phyloP scores from a whole-genome alignment of 2,888 invertebrate genomes.

The Arge pagana region DNA sequence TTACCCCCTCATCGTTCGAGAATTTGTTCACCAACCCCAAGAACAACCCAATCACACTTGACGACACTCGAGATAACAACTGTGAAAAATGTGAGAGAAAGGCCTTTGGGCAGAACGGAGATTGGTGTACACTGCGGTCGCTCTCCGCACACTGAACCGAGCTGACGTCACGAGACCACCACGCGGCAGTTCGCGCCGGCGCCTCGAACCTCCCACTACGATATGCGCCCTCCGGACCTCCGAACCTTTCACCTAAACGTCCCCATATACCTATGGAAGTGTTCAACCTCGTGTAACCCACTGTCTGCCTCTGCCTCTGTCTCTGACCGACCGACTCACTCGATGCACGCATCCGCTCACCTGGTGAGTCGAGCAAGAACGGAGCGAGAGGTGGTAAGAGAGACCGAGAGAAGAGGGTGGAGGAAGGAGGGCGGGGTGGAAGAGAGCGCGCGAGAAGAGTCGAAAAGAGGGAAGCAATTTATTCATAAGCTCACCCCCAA shows the following conservation, averaged over 20 bases:
- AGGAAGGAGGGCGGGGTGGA: too few species aligned
- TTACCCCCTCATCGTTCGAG: too few species aligned
- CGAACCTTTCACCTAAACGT: conserved; percentile 13
- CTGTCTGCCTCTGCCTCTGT: background rate
- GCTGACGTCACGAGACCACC: conserved; percentile 56
- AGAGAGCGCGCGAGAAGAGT: too few species aligned
- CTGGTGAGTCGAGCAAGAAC: conserved; percentile 17
- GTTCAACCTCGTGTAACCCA: conserved; percentile 1
- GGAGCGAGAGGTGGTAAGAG: too few species aligned
- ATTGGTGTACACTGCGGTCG: conserved; percentile 54
- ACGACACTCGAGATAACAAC: conserved; percentile 9
- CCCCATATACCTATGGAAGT: background rate
- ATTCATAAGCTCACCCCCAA: conserved; percentile 2
- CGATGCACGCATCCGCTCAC: conserved; percentile 14
- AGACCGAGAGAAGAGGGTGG: too few species aligned
- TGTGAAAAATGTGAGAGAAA: conserved; percentile 13
- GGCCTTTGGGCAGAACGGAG: conserved; percentile 31
- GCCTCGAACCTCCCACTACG: conserved; percentile 33
- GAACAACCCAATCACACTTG: too few species aligned
- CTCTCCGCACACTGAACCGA: conserved; percentile 56
- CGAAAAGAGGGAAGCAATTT: too few species aligned
- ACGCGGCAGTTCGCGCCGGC: conserved; percentile 55
- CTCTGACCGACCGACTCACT: conserved; percentile 1
- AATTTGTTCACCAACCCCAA: too few species aligned
- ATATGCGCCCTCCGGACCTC: conserved; percentile 32